Evolutionary conservation across 2,797 vertebrate species (phyloP).

Genomic region (Rhinella marina): DNA sequence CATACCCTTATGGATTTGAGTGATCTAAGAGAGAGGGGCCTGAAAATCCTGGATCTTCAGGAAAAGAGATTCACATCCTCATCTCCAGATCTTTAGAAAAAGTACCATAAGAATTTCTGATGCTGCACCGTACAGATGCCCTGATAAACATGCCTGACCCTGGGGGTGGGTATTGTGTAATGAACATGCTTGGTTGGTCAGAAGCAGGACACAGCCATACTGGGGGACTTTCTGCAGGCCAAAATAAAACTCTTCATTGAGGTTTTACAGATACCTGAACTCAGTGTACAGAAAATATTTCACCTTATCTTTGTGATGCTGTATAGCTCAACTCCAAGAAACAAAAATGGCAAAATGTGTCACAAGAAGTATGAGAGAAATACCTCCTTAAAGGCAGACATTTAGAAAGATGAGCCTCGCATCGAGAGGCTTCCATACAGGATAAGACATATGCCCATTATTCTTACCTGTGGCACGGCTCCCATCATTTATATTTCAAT

Average conservation of each 20-base stretch:
- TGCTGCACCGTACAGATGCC: too few species aligned
- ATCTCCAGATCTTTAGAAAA: too few species aligned
- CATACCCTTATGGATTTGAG: too few species aligned
- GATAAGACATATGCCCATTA: too few species aligned
- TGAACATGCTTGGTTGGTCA: background rate
- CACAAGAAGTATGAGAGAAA: conserved; percentile 37
- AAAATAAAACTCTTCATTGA: background rate
- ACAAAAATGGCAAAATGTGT: conserved; percentile 5
- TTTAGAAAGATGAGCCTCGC: background rate
- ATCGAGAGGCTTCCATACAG: too few species aligned
- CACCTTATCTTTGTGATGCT: background rate
- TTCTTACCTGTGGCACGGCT: too few species aligned
- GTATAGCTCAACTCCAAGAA: background rate
- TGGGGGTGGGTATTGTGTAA: background rate
- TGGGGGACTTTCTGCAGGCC: background rate
- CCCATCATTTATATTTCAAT: too few species aligned
- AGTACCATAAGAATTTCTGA: too few species aligned
- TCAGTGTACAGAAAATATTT: background rate
- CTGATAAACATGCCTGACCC: background rate
- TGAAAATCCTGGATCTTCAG: too few species aligned
- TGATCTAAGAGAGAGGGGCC: too few species aligned
- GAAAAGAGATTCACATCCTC: too few species aligned
- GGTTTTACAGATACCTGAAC: background rate
- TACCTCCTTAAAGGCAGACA: conserved; percentile 12
- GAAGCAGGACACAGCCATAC: background rate